Evolutionary conservation across 2,113 vertebrate genomes (phyloP).

Genomic region (Pollachius pollachius): DNA sequence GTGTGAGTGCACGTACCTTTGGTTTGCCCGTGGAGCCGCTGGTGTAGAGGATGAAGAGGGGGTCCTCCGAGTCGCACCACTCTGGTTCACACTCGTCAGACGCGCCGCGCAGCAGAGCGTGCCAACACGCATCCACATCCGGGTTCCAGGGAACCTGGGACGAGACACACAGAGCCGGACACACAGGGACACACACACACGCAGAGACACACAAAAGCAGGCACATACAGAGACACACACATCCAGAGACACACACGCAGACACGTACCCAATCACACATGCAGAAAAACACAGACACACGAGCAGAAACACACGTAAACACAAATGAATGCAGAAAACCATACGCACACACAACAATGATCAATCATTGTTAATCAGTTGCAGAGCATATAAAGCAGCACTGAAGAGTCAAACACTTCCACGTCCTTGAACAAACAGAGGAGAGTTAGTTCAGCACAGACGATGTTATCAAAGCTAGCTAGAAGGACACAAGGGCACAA

Average conservation of each 20-base stretch:
- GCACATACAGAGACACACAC: constrained; percentile 11
- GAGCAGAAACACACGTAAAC: not conserved
- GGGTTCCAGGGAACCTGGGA: constrained; percentile 87
- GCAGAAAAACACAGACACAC: not conserved
- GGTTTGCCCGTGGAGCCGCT: constrained; percentile 97
- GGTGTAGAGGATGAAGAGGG: constrained; percentile 95
- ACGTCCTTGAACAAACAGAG: constrained; percentile 11
- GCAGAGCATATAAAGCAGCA: not conserved
- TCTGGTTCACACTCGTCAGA: constrained; percentile 87
- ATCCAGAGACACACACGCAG: not conserved
- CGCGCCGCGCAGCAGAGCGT: constrained; percentile 77
- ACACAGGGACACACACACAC: not conserved
- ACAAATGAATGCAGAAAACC: too few relatives aligned
- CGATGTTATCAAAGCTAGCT: not conserved
- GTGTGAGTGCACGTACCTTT: constrained; percentile 74
- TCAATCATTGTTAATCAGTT: not conserved
- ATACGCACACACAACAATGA: too few relatives aligned
- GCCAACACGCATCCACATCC: constrained; percentile 86
- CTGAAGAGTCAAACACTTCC: not conserved
- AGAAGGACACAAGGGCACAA: constrained; percentile 13
- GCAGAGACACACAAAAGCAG: not conserved
- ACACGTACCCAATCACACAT: not conserved
- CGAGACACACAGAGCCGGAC: not conserved
- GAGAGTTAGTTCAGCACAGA: constrained; percentile 25
- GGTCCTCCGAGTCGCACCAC: constrained; percentile 93